Percentiles rank a stretch among this genome's conserved stretches.
These are phyloP conservation scores for Apis cerana DNA, from an alignment of 1,140 invertebrate genomes.

Conservation along the genomic window DNA sequence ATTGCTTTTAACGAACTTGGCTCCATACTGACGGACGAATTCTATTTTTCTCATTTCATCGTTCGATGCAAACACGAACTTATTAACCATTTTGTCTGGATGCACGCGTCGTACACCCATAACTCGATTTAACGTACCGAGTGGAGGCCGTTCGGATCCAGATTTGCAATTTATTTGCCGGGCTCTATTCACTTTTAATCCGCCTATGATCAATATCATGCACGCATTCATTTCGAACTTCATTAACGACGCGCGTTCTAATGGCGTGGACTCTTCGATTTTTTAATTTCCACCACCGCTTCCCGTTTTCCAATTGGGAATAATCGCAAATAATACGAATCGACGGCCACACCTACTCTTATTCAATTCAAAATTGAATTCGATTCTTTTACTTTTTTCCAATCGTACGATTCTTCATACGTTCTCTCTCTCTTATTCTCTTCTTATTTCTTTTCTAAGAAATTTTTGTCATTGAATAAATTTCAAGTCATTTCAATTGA, in stretches of 20 bases:
- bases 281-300: neutral
- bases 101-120: neutral
- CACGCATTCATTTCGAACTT: constrained; percentile 38
- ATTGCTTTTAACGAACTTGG: neutral
- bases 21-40: neutral
- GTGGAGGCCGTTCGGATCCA: neutral
- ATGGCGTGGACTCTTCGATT: constrained; percentile 17
- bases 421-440: too few relatives aligned
- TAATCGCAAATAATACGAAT: constrained; percentile 26
- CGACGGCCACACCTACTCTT: neutral
- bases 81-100: constrained; percentile 21
- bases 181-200: constrained; percentile 6
- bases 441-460: neutral
- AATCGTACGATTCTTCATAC: neutral
- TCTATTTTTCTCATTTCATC: neutral
- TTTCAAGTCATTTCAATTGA: neutral
- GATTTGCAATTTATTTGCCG: constrained; percentile 34
- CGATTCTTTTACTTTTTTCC: neutral
- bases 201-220: constrained; percentile 36
- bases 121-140: constrained; percentile 12
- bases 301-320: neutral
- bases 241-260: constrained; percentile 17
- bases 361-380: neutral
- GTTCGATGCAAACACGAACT: constrained; percentile 3
- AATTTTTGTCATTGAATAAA: too few relatives aligned